Percentiles rank a stretch among this genome's conserved stretches.
phyloP scores from a whole-genome alignment of 2,888 invertebrate species.

The Lymantria dispar region DNA sequence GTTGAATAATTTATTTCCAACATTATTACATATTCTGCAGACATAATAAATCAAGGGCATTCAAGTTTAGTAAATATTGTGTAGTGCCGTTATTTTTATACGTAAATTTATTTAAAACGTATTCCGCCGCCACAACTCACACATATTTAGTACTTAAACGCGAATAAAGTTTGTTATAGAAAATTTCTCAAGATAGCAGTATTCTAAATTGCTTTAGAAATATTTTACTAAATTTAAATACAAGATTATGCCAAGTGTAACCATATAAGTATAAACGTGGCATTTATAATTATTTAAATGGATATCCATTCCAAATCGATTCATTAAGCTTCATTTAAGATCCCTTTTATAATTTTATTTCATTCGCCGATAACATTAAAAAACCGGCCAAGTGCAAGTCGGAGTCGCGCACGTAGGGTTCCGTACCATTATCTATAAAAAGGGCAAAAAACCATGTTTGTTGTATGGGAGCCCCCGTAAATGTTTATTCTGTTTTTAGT shows the following conservation, averaged over 20 bases:
- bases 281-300: neutral
- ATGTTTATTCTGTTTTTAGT: too few relatives aligned
- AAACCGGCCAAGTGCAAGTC: too few relatives aligned
- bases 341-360: too few relatives aligned
- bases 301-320: neutral
- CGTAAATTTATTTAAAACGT: neutral
- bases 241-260: neutral
- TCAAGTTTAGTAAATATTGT: too few relatives aligned
- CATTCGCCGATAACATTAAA: too few relatives aligned
- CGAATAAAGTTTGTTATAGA: neutral
- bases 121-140: neutral
- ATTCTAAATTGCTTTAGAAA: neutral
- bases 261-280: neutral
- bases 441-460: too few relatives aligned
- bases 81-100: neutral
- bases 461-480: too few relatives aligned
- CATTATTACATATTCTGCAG: too few relatives aligned
- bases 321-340: neutral
- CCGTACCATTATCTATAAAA: too few relatives aligned
- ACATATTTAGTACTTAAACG: neutral
- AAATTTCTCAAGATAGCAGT: neutral
- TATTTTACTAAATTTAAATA: neutral
- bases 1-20: too few relatives aligned
- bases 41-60: too few relatives aligned
- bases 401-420: too few relatives aligned